A percentile compares a stretch with the other conserved stretches of the same genome.
These are phyloP conservation scores for Ptilorrhoa leucosticta DNA, from an alignment of 2,113 vertebrate genomes.

Conservation along the genomic window DNA sequence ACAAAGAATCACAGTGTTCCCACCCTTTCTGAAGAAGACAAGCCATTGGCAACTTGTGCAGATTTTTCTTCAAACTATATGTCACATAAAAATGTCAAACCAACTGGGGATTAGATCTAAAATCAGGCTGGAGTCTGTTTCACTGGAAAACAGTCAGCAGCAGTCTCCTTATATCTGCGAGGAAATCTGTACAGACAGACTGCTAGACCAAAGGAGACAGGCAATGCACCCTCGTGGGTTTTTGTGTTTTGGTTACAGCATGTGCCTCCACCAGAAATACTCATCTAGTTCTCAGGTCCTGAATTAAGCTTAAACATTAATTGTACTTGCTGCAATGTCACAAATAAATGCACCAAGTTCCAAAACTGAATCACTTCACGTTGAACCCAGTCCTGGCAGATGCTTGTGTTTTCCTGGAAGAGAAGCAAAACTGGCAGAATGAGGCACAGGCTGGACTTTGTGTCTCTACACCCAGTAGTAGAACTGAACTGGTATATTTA, in stretches of 20 bases:
- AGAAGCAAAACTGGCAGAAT: constrained; percentile 20
- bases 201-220: background rate
- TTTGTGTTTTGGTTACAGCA: background rate
- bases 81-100: constrained; percentile 13
- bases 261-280: background rate
- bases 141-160: constrained; percentile 7
- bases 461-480: background rate
- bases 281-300: background rate
- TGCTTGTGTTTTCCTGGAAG: constrained; percentile 28
- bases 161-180: background rate
- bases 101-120: background rate
- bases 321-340: background rate
- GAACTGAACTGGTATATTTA: background rate
- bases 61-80: background rate
- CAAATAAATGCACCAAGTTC: background rate
- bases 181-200: constrained; percentile 1
- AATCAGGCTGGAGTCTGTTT: constrained; percentile 14
- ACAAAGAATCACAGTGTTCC: background rate
- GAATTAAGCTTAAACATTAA: constrained; percentile 10
- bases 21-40: background rate
- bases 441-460: constrained; percentile 36
- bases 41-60: background rate
- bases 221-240: background rate
- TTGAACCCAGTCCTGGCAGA: constrained; percentile 25
- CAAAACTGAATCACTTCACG: constrained; percentile 10